Evolutionary conservation across 2,888 invertebrate species (phyloP), one percentile per base, ranked within the genome.

Genomic region (Agrotis ipsilon): DNA sequence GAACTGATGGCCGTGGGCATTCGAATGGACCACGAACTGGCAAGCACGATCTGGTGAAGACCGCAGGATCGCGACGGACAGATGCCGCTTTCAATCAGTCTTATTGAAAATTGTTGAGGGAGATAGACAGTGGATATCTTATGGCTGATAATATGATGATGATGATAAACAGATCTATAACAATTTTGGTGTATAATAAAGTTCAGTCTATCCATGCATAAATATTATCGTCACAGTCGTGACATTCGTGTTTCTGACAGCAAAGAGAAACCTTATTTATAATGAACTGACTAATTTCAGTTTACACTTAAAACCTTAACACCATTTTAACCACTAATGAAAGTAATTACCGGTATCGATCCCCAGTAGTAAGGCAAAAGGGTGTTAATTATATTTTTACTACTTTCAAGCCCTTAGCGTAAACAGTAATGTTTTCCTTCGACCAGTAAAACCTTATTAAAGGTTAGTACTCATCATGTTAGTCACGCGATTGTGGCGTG

Each of bases 401-500:
- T 70, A 58, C 62, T 52, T 78, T 55, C 60, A 60, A 57, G 51
- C 59, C 63, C 51, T 63, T 48, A 63, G 18, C 57, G 62, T 66
- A 60, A 68, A 68, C 67, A 68, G 68, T 69, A 81, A 83, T 78
- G 32, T 82, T 84, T 84, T 69, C 27, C 21, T 43, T 32, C 16
- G 32, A 54, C 24, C 45, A 58, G 69, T 72, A 65, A 68, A 68
- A 55, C 71, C 67, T 69, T 68, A 77, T 82, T 72, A 69, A 69
- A 81, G 46, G 51, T 72, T 57, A 70, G 74, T 84, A 64, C 75
- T 63, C 55, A 57, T 14, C 60, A 45, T 48, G 72, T 61, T 72
- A 49, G 79, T 78, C 84, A 84, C 78, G 84, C 84, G 51, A 82
- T 48, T 59, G 32, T 61, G 21, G 68, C 55, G 68, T 61, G 78